phyloP scores from a whole-genome alignment of 2,113 vertebrate genomes.

The Solenodon paradoxus region DNA sequence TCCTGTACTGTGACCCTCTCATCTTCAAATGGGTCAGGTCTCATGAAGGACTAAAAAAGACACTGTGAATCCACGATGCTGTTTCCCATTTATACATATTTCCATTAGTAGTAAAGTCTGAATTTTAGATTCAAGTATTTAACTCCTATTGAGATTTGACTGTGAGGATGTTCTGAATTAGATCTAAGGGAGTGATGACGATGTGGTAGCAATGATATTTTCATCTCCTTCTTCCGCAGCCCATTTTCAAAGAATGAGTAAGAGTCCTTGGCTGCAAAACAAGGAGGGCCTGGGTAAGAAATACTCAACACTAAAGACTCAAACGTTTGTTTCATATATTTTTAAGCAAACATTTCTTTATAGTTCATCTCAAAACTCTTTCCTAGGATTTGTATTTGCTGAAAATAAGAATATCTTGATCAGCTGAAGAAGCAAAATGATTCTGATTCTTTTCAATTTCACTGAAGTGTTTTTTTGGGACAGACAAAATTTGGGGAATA shows the following conservation, averaged over 20 bases:
- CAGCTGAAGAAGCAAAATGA: background rate
- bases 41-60: background rate
- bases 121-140: background rate
- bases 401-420: conserved; percentile 33
- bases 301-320: background rate
- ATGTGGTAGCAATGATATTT: background rate
- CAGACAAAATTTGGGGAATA: background rate
- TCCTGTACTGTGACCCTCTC: background rate
- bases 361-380: background rate
- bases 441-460: background rate
- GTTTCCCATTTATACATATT: background rate
- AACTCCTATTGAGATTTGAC: too few relatives aligned
- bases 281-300: background rate
- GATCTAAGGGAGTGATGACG: background rate
- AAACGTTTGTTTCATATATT: background rate
- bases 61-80: background rate
- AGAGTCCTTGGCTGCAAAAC: background rate
- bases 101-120: background rate
- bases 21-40: background rate
- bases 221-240: background rate
- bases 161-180: background rate
- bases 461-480: conserved; percentile 1
- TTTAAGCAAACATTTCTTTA: background rate
- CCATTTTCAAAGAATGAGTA: background rate
- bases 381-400: background rate